Evolutionary conservation across 2,113 vertebrate species (phyloP), one percentile per base, ranked within the genome.

Genomic region (Struthidea cinerea): DNA sequence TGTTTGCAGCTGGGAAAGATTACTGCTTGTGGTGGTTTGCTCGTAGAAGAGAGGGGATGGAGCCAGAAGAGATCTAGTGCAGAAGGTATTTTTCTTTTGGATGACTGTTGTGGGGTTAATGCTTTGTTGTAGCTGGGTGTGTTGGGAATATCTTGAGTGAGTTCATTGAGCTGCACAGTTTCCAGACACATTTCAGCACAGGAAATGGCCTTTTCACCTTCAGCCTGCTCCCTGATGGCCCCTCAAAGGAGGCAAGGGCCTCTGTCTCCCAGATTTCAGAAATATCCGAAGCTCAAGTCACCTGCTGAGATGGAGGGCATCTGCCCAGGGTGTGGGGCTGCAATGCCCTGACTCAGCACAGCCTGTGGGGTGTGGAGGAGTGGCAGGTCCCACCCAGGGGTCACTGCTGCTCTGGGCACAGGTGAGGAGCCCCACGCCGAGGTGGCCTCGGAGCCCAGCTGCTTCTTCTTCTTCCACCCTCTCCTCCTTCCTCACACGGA

Each of bases 61-160:
- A 81, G 73, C 86, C 88, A 81, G 85, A 56, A 70, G 52, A 80
- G 84, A 68, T 81, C 39, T 86, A 78, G 46, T 60, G 49, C 41
- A 49, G 71, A 60, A 94, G 61, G 69, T 88, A 23, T 97, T 96
- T 86, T 88, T 50, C 53, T 91, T 83, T 87, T 16, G 69, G 65
- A 64, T 76, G 69, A 16, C 30, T 49, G 11, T 3, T 59, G 17
- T 50, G 59, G 6, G 3, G 68, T 85, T 46, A 71, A 52, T 50
- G 57, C 44, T 89, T 71, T 78, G 49, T 69, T 3, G 1, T 71
- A 39, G 60, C 46, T 75, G 83, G 37, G n/a, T 82, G 17, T 26
- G 22, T 65, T 81, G 69, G 71, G 71, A 77, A 41, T 78, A 21
- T 41, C 52, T 56, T 46, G 47, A 47, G n/a, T 30, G 71, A 89